Percentiles rank a stretch among this genome's conserved stretches.
These are phyloP conservation scores for Drosophila busckii DNA, from an alignment of 1,140 invertebrate species.

Conservation along the genomic window DNA sequence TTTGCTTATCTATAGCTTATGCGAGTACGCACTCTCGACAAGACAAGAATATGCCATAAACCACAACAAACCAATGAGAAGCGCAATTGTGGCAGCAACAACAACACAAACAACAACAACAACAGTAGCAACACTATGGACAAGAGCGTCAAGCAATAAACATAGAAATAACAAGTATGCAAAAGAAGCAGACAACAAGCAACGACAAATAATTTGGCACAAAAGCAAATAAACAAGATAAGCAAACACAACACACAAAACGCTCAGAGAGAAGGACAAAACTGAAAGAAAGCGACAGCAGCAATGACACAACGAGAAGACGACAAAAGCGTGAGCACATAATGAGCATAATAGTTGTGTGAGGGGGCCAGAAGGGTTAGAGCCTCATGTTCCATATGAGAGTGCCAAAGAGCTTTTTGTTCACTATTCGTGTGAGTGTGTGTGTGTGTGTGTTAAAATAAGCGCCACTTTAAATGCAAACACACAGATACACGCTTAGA, in stretches of 20 bases:
- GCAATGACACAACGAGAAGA: slow-evolving; percentile 1
- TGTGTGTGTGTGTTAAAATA: slow-evolving; percentile 48
- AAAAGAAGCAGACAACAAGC: slow-evolving; percentile 34
- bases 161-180: slow-evolving; percentile 41
- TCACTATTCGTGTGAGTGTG: background rate
- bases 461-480: slow-evolving; percentile 53
- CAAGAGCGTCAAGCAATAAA: slow-evolving; percentile 33
- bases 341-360: slow-evolving; percentile 58
- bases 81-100: no score
- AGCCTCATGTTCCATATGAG: slow-evolving; percentile 17
- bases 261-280: slow-evolving; percentile 4
- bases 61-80: slow-evolving; percentile 24
- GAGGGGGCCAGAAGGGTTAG: background rate
- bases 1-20: no score
- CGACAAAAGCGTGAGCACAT: slow-evolving; percentile 53
- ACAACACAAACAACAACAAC: background rate
- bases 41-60: background rate
- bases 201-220: slow-evolving; percentile 58
- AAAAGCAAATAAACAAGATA: slow-evolving; percentile 56
- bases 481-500: slow-evolving; percentile 14
- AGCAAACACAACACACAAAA: slow-evolving; percentile 34
- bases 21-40: no score
- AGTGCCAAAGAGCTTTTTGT: slow-evolving; percentile 55
- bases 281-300: slow-evolving; percentile 25
- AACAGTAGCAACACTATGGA: slow-evolving; percentile 18